Evolutionary conservation across 2,113 vertebrate genomes (phyloP).

Genomic region (Syrrhaptes paradoxus): DNA sequence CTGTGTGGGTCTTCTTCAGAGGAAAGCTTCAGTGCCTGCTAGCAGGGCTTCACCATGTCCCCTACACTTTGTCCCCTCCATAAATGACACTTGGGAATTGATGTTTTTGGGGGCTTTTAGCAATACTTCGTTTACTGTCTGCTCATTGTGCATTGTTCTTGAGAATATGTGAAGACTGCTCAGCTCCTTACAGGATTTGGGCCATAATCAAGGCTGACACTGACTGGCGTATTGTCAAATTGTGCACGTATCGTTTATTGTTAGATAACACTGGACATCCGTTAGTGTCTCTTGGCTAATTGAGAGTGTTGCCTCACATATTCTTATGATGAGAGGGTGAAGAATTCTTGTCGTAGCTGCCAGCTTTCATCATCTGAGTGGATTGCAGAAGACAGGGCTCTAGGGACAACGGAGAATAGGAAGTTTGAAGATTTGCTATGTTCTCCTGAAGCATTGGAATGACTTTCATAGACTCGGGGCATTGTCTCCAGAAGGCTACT

Average conservation of each 20-base stretch:
- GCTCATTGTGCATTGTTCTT: background rate
- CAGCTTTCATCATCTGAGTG: slow-evolving; percentile 38
- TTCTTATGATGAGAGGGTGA: slow-evolving; percentile 19
- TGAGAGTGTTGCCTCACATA: slow-evolving; percentile 46
- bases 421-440: slow-evolving; percentile 40
- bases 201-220: slow-evolving; percentile 57
- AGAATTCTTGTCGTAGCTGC: slow-evolving; percentile 37
- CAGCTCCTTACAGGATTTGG: slow-evolving; percentile 63
- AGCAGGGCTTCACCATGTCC: slow-evolving; percentile 14
- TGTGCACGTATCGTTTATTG: slow-evolving; percentile 29
- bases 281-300: slow-evolving; percentile 63
- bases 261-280: slow-evolving; percentile 53
- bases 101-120: slow-evolving; percentile 31
- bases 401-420: slow-evolving; percentile 35
- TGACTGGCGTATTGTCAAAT: slow-evolving; percentile 64
- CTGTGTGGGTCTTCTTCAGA: slow-evolving; percentile 43
- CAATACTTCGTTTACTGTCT: background rate
- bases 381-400: background rate
- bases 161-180: slow-evolving; percentile 41
- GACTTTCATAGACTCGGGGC: slow-evolving; percentile 31
- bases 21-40: slow-evolving; percentile 15
- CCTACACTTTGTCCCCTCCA: background rate
- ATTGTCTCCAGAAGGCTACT: slow-evolving; percentile 5
- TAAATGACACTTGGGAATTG: slow-evolving; percentile 14
- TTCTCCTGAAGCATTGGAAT: slow-evolving; percentile 43